Conservation (phyloP, 2,797 vertebrate species). For the Leptoclinus maculatus region DNA sequence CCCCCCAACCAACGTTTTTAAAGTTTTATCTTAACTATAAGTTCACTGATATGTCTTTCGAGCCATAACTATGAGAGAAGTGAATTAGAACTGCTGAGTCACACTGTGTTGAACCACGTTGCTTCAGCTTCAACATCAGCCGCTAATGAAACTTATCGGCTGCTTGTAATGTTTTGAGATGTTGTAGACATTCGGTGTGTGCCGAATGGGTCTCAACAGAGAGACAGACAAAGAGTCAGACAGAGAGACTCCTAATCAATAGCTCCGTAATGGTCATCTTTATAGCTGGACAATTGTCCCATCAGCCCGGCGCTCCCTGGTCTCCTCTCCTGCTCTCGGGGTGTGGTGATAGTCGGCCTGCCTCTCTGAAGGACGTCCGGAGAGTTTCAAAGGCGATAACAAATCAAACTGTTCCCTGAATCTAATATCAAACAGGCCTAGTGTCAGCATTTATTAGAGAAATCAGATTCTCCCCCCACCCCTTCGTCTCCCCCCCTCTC, state of each 20-base stretch:
- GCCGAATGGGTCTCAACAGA: constrained; percentile 36
- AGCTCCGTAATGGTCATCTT: constrained; percentile 68
- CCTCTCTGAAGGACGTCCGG: constrained; percentile 91
- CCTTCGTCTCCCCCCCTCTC: constrained; percentile 56
- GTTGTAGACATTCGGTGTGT: constrained; percentile 30
- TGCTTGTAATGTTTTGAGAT: constrained; percentile 38
- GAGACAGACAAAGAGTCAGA: constrained; percentile 64
- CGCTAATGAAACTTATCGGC: constrained; percentile 17
- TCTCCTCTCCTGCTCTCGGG: constrained; percentile 55
- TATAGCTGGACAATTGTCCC: constrained; percentile 51
- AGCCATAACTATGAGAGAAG: background rate
- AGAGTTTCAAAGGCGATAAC: constrained; percentile 96
- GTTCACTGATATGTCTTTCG: background rate
- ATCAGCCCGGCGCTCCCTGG: constrained; percentile 33
- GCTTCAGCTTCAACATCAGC: constrained; percentile 2
- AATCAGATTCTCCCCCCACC: constrained; percentile 86
- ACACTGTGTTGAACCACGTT: constrained; percentile 14
- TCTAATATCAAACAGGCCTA: constrained; percentile 96
- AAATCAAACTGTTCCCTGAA: constrained; percentile 95
- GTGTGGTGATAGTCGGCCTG: constrained; percentile 75
- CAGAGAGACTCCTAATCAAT: constrained; percentile 66
- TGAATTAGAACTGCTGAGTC: constrained; percentile 26
- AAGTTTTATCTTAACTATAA: constrained; percentile 3
- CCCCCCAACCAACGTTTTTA: background rate
- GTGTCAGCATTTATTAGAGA: constrained; percentile 98